Conservation (phyloP, 2,113 vertebrate genomes). For the Hepsetus odoe region DNA sequence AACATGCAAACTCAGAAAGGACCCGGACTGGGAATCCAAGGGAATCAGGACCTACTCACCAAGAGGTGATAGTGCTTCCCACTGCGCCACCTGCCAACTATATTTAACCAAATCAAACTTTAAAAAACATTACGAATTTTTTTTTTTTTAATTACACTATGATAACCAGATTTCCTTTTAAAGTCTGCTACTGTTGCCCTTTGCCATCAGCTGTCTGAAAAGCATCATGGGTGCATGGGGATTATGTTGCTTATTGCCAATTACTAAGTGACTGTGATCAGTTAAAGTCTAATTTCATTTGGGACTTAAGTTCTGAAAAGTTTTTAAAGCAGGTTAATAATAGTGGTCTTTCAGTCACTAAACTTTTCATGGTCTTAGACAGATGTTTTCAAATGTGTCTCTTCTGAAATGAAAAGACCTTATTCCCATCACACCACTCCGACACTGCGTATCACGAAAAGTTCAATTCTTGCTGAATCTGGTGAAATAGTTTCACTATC, state of each 20-base stretch:
- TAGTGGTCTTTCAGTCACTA: constrained; percentile 24
- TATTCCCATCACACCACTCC: constrained; percentile 28
- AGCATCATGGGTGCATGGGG: neutral
- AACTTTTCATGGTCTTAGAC: constrained; percentile 24
- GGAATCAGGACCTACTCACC: too few relatives aligned
- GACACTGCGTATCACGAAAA: constrained; percentile 36
- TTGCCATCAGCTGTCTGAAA: neutral
- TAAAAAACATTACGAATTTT: too few relatives aligned
- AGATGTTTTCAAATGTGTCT: constrained; percentile 23
- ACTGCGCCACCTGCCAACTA: too few relatives aligned
- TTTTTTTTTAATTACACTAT: too few relatives aligned
- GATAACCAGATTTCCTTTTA: neutral
- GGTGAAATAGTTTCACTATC: constrained; percentile 29
- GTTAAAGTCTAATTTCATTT: constrained; percentile 16
- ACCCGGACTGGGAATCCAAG: too few relatives aligned
- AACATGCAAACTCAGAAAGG: too few relatives aligned
- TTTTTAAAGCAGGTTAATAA: constrained; percentile 33
- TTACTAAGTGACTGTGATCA: constrained; percentile 3
- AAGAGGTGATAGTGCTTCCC: too few relatives aligned
- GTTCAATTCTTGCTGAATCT: constrained; percentile 21
- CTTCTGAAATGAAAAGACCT: constrained; percentile 14
- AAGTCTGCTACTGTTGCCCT: neutral
- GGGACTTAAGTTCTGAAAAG: constrained; percentile 29
- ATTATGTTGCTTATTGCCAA: neutral
- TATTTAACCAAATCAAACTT: too few relatives aligned